A percentile compares a stretch with the other conserved stretches of the same genome.
phyloP scores from a whole-genome alignment of 2,888 invertebrate genomes.

The Timema cristinae region DNA sequence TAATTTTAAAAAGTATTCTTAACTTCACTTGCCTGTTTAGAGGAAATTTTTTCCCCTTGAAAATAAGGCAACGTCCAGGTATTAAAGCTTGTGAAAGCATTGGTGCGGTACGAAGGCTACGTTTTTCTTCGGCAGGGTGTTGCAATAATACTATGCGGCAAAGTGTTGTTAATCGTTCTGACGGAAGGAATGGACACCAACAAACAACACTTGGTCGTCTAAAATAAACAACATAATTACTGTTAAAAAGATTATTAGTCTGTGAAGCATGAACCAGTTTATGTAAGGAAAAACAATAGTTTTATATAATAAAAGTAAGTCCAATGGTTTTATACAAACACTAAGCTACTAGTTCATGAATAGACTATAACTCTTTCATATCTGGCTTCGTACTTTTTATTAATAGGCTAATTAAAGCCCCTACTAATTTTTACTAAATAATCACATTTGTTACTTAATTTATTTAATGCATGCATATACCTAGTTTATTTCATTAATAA shows the following conservation, averaged over 20 bases:
- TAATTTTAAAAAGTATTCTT: background rate
- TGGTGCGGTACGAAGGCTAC: slow-evolving; percentile 83
- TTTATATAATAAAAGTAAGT: background rate
- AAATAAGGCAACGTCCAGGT: slow-evolving; percentile 70
- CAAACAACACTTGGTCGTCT: slow-evolving; percentile 85
- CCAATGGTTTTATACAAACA: too few species aligned
- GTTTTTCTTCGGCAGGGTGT: slow-evolving; percentile 90
- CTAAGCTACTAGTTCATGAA: too few species aligned
- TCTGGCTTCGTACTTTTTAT: too few species aligned
- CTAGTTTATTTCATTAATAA: too few species aligned
- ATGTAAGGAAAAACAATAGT: slow-evolving; percentile 14
- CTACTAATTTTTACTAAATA: too few species aligned
- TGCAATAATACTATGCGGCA: slow-evolving; percentile 79
- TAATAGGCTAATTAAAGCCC: too few species aligned
- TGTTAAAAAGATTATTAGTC: background rate
- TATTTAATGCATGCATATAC: too few species aligned
- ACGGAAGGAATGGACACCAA: slow-evolving; percentile 82
- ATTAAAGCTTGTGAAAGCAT: slow-evolving; percentile 78
- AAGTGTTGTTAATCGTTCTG: slow-evolving; percentile 60
- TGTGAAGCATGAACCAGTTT: background rate
- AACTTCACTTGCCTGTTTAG: slow-evolving; percentile 52
- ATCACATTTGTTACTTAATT: too few species aligned
- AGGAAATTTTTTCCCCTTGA: slow-evolving; percentile 82
- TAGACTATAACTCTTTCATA: too few species aligned
- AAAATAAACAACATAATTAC: slow-evolving; percentile 35